A percentile compares a stretch with the other conserved stretches of the same genome.
Evolutionary conservation across 2,113 vertebrate species (phyloP).

Genomic region (Catagonus wagneri): DNA sequence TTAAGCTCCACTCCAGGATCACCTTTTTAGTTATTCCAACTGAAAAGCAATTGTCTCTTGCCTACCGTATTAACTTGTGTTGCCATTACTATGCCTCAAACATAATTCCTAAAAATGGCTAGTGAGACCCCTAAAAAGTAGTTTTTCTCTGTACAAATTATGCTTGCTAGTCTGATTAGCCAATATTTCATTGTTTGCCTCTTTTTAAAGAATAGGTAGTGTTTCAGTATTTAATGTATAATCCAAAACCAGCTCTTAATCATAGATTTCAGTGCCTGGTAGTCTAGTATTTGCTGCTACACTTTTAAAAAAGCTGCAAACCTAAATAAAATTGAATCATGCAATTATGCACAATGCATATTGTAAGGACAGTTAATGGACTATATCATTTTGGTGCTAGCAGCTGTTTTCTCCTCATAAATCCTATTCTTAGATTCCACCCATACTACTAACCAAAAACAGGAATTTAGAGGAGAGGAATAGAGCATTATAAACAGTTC

Average conservation of each 20-base stretch:
- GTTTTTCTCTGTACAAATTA: background rate
- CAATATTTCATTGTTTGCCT: background rate
- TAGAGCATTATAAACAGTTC: constrained; percentile 77
- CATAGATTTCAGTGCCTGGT: constrained; percentile 81
- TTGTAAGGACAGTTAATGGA: constrained; percentile 84
- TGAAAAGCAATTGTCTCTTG: background rate
- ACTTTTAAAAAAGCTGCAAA: constrained; percentile 84
- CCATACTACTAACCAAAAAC: constrained; percentile 64
- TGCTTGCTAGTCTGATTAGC: background rate
- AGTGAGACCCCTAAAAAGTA: background rate
- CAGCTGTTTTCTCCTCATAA: constrained; percentile 84
- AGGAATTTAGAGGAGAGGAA: constrained; percentile 73
- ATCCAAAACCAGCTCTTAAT: constrained; percentile 80
- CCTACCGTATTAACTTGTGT: background rate
- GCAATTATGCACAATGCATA: constrained; percentile 83
- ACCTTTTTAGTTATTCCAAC: background rate
- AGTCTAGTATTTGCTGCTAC: constrained; percentile 78
- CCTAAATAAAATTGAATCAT: constrained; percentile 84
- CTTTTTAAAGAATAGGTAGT: constrained; percentile 28
- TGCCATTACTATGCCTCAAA: background rate
- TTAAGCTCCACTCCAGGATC: background rate
- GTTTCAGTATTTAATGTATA: constrained; percentile 48
- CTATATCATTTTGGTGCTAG: constrained; percentile 77
- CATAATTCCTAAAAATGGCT: background rate
- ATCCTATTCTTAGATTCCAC: constrained; percentile 60